Percentiles rank a stretch among this genome's conserved stretches.
These are phyloP conservation scores for Rachycentron canadum DNA, from an alignment of 2,797 vertebrate genomes.

Conservation along the genomic window DNA sequence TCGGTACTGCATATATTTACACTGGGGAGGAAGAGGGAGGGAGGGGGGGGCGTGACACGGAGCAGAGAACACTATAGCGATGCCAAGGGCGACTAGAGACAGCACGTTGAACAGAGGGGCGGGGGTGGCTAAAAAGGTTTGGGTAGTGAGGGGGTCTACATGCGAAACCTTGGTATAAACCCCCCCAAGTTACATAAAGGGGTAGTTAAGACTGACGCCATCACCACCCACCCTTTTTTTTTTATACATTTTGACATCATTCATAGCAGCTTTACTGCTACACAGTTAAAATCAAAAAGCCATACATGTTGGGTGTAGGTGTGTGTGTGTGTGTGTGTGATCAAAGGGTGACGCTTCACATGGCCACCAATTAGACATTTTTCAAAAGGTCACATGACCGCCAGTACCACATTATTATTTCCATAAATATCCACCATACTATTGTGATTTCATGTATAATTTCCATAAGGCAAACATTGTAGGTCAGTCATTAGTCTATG, in stretches of 20 bases:
- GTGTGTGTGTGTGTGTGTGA: constrained; percentile 45
- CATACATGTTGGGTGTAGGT: constrained; percentile 47
- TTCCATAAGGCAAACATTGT: constrained; percentile 83
- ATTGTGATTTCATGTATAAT: constrained; percentile 73
- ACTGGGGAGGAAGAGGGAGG: constrained; percentile 57
- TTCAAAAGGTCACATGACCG: constrained; percentile 74
- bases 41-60: constrained; percentile 31
- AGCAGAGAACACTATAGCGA: constrained; percentile 71
- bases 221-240: constrained; percentile 73
- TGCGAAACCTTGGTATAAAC: constrained; percentile 78
- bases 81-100: constrained; percentile 70
- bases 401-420: constrained; percentile 67
- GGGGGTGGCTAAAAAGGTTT: constrained; percentile 53
- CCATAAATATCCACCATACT: constrained; percentile 74
- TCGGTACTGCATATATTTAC: constrained; percentile 87
- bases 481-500: constrained; percentile 78
- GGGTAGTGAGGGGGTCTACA: constrained; percentile 73
- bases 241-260: constrained; percentile 87
- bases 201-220: constrained; percentile 59
- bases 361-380: constrained; percentile 72
- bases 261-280: constrained; percentile 80
- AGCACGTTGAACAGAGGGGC: constrained; percentile 64
- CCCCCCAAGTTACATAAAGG: constrained; percentile 73
- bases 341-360: constrained; percentile 70
- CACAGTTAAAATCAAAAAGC: constrained; percentile 72